Evolutionary conservation across 2,113 vertebrate genomes (phyloP).

Genomic region (Lycaon pictus): DNA sequence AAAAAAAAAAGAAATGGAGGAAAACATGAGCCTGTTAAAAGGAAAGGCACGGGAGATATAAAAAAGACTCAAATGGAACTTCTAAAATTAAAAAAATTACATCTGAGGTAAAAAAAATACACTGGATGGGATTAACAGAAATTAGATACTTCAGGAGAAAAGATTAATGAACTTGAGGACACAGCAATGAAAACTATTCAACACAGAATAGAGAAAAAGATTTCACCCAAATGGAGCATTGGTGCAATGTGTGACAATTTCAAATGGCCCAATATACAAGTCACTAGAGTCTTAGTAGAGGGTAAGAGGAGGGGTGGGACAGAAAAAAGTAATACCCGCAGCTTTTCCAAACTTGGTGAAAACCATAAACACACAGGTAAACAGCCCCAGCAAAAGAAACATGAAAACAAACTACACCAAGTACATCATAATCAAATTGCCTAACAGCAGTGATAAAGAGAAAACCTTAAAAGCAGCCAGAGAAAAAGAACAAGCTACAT

Average conservation of each 20-base stretch:
- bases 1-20: background rate
- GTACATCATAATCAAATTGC: slow-evolving; percentile 19
- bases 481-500: background rate
- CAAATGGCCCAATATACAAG: background rate
- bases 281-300: background rate
- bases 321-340: background rate
- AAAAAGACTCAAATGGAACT: slow-evolving; percentile 14
- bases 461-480: background rate
- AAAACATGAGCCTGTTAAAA: background rate
- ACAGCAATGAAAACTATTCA: background rate
- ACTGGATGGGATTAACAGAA: background rate
- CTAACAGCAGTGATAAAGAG: background rate
- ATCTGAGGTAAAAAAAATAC: background rate
- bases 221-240: background rate
- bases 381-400: background rate
- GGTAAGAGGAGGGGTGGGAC: background rate
- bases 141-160: background rate
- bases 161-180: background rate
- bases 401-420: background rate
- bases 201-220: background rate
- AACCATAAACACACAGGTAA: slow-evolving; percentile 18
- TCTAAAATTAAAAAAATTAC: slow-evolving; percentile 51
- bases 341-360: slow-evolving; percentile 24
- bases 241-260: background rate
- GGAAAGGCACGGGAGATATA: background rate